Conservation (phyloP, 2,888 invertebrate species). For the Campaea margaritaria region DNA sequence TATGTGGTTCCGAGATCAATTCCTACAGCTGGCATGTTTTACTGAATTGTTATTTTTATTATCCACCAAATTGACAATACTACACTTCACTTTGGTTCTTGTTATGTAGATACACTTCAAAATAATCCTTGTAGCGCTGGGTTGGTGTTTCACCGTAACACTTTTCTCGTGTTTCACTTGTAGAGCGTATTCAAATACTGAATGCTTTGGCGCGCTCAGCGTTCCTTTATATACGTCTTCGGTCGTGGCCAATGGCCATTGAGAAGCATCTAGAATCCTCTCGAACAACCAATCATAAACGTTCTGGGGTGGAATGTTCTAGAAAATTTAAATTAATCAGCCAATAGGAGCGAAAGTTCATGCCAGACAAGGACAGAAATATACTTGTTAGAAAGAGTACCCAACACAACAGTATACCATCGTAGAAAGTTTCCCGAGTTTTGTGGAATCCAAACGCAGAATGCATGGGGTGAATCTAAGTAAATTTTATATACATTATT, state of each 20-base stretch:
- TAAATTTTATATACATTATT: no score
- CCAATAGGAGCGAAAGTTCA: constrained; percentile 49
- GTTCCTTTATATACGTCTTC: constrained; percentile 55
- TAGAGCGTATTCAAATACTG: constrained; percentile 67
- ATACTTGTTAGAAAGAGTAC: constrained; percentile 40
- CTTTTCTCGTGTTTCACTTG: constrained; percentile 51
- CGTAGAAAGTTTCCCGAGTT: constrained; percentile 38
- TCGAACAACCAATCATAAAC: constrained; percentile 55
- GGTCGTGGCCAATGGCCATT: constrained; percentile 53
- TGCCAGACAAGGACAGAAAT: constrained; percentile 43
- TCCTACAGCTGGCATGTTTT: constrained; percentile 75
- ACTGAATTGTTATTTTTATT: constrained; percentile 12
- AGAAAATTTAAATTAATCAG: constrained; percentile 41
- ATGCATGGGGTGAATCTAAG: no score
- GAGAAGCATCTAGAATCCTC: constrained; percentile 62
- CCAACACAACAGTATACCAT: constrained; percentile 40
- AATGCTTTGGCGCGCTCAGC: constrained; percentile 65
- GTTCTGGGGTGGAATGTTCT: constrained; percentile 53
- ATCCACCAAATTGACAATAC: constrained; percentile 8
- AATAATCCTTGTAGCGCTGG: constrained; percentile 34
- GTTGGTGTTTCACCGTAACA: constrained; percentile 50
- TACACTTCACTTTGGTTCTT: constrained; percentile 20
- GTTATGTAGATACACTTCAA: constrained; percentile 4
- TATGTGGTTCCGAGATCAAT: constrained; percentile 94
- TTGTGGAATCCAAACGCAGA: constrained; percentile 9